Base-by-base conservation (phyloP, 1,140 invertebrate species). In the Carposina sasakii region DNA sequence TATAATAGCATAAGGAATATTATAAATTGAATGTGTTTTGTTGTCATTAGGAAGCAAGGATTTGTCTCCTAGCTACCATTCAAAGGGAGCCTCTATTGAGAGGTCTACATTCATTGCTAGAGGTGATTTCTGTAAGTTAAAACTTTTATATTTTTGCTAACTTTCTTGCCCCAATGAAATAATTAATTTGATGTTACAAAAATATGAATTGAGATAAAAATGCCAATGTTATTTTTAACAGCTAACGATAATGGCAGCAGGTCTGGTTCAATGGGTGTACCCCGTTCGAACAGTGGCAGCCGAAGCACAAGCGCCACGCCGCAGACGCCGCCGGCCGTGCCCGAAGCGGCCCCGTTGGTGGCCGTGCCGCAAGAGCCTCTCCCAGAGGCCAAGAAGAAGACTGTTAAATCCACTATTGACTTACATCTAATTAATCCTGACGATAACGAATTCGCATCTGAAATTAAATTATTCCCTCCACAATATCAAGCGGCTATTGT, bases 91-190 rank as follows among this genome's bases (percentile, higher is more conserved):
- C 23, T 83, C 79, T 0, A 81, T 83, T 47, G 79, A 83, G 50
- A 71, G 76, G 45, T 81, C 79, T 1, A 83, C 76, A 46, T 83
- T 83, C 52, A 81, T 76, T 41, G 73, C 79, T 12, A 64, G 73
- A 63, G 63, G 60, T 49, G 75, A 78, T 20, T 76, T 74, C 52
- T 71, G 75, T 81, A 53, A 75, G 76, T 74, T 39, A 28, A 6
- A 28, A 28, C 12, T 6, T 28, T 5, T 28, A 40, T 21, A 40
- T 40, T 19, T 22, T 19, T 40, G 37, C 19, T 6, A 16, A n/a
- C n/a, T n/a, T n/a, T n/a, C 20, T 17, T 17, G 9, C 4, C 8
- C 6, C 37, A 40, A 8, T 20, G 37, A 3, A 19, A 5, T 34
- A 5, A 5, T 16, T 12, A 9, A 34, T 34, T 15, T 34, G 8